Base-by-base conservation (phyloP, 2,797 vertebrate species). In the Gobio occitaniae region DNA sequence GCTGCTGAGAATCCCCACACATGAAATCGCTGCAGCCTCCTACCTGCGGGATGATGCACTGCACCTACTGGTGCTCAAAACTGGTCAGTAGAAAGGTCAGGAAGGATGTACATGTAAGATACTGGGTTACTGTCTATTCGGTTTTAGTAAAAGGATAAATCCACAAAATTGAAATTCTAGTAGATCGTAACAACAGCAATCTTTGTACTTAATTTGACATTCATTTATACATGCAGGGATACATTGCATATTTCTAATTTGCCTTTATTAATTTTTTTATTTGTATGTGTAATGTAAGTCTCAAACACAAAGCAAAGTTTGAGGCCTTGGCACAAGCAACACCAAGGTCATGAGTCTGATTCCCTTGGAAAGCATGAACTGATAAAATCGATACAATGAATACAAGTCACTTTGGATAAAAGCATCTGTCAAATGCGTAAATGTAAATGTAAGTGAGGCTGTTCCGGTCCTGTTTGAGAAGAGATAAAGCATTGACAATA, bases 31-130 rank as follows among this genome's bases (percentile, higher is more conserved):
- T 0, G 97, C 97, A 0, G 97, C 97, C 56, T 98, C 97, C 90
- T 99, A 99, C 92, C 94, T 99, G 91, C 93, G 97, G 2, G 98
- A 99, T 1, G 98, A 99, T 3, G 97, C 97, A 0, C 94, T 99
- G 91, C 98, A 99, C 91, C 96, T 99, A 79, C 94, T 99, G 66
- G 96, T 99, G 88, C 96, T 99, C 82, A 99, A 99, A 93, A 99
- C 98, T 21, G 98, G 98, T 98, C 86, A 88, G 82, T n/a, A 32
- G 44, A 17, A 61, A 38, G 9, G 32, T 36, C 19, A 15, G 29
- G 36, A 41, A 21, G 25, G 11, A 19, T 29, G 4, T 52, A 4
- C n/a, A 12, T 16, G 13, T 4, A 6, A 38, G 11, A 13, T 48
- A 11, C 47, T 4, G 2, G 12, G 52, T 38, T 41, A 56, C 11